Base-by-base conservation (phyloP, 2,797 vertebrate genomes). In the Dryobates pubescens region DNA sequence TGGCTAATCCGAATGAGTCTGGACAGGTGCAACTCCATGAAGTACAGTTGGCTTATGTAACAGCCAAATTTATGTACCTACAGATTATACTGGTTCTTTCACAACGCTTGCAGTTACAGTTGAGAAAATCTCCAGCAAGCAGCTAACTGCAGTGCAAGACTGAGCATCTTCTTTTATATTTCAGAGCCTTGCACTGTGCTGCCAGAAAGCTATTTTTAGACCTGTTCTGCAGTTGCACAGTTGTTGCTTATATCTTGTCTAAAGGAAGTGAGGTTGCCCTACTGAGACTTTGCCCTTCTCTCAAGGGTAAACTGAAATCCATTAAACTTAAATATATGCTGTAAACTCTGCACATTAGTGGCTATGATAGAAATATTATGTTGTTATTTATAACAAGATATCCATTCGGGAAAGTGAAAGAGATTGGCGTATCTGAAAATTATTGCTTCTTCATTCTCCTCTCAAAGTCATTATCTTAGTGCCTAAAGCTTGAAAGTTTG, bases 131-230 rank as follows among this genome's bases (percentile, higher is more conserved):
- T 77, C 81, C 58, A 85, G 70, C 70, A 76, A 90, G 80, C 57
- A 68, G 23, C 81, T 73, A 88, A 73, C 58, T 83, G 86, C 63
- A 79, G 65, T 32, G 32, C 43, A 61, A 82, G 63, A 51, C 67
- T 41, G 67, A 86, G 14, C 77, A 82, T 75, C 78, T 92, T 91
- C 61, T 81, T 91, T 95, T 79, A 57, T 92, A 92, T 62, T 88
- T 95, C 90, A 81, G 73, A 92, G 63, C 92, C 95, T 95, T 73
- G 75, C 43, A 77, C 69, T 89, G 69, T 73, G 77, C 74, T 85
- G 54, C 30, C 61, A 95, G 93, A 88, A 88, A 85, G n/a, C 89
- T 96, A 95, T 96, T 95, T 96, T 95, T 96, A 95, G 87, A 87
- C 47, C 29, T 72, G 43, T 19, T 93, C 81, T 77, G 90, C 89